Evolutionary conservation across 2,113 vertebrate genomes (phyloP).

Genomic region (Amazona guildingii): DNA sequence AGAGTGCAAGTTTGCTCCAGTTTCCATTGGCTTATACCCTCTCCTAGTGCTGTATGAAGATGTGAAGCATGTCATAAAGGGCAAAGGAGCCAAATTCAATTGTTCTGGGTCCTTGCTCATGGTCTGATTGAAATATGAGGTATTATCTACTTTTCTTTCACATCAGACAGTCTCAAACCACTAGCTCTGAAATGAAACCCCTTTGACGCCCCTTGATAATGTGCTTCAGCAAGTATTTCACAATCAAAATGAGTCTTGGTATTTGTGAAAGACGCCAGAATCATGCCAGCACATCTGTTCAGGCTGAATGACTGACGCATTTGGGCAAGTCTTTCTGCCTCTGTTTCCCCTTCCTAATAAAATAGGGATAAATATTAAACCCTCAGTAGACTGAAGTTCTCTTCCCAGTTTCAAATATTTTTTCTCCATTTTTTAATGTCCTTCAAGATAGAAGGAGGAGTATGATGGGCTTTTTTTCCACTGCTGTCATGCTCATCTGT

Average conservation of each 20-base stretch:
- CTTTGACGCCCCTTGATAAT: slow-evolving; percentile 21
- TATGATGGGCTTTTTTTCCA: not conserved
- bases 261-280: slow-evolving; percentile 2
- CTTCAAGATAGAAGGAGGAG: not conserved
- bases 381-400: not conserved
- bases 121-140: not conserved
- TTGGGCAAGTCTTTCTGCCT: slow-evolving; percentile 14
- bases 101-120: not conserved
- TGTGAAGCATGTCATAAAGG: not conserved
- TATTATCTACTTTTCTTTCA: not conserved
- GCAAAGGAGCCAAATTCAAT: not conserved
- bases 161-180: not conserved
- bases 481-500: slow-evolving; percentile 22
- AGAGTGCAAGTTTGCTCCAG: not conserved
- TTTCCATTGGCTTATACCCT: not conserved
- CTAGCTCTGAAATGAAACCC: not conserved
- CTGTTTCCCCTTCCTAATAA: slow-evolving; percentile 46
- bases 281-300: slow-evolving; percentile 51
- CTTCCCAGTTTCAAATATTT: not conserved
- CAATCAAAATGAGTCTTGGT: slow-evolving; percentile 17
- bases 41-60: not conserved
- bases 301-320: not conserved
- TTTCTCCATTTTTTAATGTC: not conserved
- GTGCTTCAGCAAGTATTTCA: slow-evolving; percentile 21
- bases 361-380: slow-evolving; percentile 52